These are phyloP conservation scores for Coenonympha glycerion DNA, from an alignment of 2,888 invertebrate genomes.

Conservation along the genomic window DNA sequence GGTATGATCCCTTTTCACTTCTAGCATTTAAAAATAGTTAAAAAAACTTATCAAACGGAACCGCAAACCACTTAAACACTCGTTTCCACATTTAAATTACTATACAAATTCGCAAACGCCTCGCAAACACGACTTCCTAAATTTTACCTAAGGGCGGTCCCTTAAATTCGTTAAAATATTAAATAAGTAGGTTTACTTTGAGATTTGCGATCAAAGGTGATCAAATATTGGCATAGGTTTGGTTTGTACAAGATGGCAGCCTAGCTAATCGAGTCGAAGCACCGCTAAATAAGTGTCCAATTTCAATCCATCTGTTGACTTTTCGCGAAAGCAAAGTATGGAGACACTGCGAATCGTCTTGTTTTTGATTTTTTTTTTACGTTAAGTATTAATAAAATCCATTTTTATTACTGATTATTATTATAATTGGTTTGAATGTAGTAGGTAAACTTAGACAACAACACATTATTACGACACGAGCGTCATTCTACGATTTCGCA, in stretches of 20 bases:
- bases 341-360: not conserved
- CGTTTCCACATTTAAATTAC: not conserved
- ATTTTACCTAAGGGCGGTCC: no score
- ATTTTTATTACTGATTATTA: no score
- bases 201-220: conserved; percentile 48
- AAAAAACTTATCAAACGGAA: no score
- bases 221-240: conserved; percentile 48
- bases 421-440: no score
- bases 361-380: no score
- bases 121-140: conserved; percentile 5
- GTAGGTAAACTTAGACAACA: no score
- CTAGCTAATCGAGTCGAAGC: conserved; percentile 35
- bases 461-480: no score
- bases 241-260: conserved; percentile 50
- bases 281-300: conserved; percentile 18
- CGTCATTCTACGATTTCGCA: no score
- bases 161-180: conserved; percentile 21
- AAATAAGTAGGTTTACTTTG: conserved; percentile 7
- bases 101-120: conserved; percentile 8
- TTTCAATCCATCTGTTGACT: conserved; percentile 18
- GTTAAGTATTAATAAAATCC: no score
- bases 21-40: no score
- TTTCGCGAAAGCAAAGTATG: not conserved
- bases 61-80: not conserved
- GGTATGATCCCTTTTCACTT: no score